phyloP scores from a whole-genome alignment of 2,888 invertebrate species.

The Epirrita christyi region DNA sequence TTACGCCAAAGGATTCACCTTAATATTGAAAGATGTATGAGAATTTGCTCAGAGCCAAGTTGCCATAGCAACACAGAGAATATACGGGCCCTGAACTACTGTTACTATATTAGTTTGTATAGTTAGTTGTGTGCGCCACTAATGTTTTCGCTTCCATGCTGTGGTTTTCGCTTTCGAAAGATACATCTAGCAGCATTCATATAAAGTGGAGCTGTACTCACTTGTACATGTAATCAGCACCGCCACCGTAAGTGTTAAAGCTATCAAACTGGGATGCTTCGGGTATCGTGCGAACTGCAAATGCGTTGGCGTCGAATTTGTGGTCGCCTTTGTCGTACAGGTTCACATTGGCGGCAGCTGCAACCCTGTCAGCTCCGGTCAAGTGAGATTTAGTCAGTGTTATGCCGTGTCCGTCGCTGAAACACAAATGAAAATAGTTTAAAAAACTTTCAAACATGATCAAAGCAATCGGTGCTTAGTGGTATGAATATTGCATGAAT shows the following conservation, averaged over 20 bases:
- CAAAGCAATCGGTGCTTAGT: no score
- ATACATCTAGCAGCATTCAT: not conserved
- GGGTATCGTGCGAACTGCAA: conserved; percentile 56
- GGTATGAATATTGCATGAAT: no score
- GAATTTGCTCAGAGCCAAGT: not conserved
- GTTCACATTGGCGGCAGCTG: conserved; percentile 51
- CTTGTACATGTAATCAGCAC: conserved; percentile 62
- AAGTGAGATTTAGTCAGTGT: conserved; percentile 48
- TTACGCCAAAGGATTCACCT: no score
- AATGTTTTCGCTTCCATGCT: not conserved
- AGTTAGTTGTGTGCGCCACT: not conserved
- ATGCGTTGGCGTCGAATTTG: conserved; percentile 58
- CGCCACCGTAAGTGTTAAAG: conserved; percentile 61
- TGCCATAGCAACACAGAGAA: not conserved
- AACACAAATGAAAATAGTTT: not conserved
- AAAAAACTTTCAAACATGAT: no score
- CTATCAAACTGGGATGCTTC: conserved; percentile 51
- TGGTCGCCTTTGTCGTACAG: conserved; percentile 51
- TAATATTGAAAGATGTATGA: not conserved
- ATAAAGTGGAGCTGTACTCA: conserved; percentile 40
- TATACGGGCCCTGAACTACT: not conserved
- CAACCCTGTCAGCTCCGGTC: conserved; percentile 48
- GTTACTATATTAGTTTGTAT: not conserved
- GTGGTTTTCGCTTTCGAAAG: not conserved
- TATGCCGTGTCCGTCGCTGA: conserved; percentile 56